A percentile compares a stretch with the other conserved stretches of the same genome.
Evolutionary conservation across 2,888 invertebrate genomes (phyloP).

Genomic region (Meghimatium bilineatum): DNA sequence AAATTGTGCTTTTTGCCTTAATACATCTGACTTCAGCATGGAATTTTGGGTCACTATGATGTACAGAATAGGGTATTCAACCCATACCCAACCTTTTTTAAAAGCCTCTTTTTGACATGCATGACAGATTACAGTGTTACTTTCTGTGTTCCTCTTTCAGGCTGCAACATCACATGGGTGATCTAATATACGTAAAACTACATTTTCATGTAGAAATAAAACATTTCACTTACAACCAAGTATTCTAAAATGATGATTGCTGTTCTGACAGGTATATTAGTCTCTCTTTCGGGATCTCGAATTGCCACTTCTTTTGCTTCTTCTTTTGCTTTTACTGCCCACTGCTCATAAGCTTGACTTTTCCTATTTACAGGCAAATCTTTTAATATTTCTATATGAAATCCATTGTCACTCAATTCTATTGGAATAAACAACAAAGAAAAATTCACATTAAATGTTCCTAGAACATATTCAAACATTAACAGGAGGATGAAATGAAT

Average conservation of each 20-base stretch:
- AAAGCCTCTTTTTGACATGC: no score
- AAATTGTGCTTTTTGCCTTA: no score
- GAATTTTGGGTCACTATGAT: no score
- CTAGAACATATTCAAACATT: background rate
- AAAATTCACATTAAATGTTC: background rate
- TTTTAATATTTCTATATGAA: background rate
- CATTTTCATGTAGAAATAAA: background rate
- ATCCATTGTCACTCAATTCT: conserved; percentile 24
- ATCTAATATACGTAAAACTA: no score
- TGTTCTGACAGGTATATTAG: background rate
- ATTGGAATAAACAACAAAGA: background rate
- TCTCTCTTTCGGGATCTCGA: conserved; percentile 1
- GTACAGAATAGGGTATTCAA: no score
- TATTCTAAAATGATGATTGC: conserved; percentile 34
- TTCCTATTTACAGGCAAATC: conserved; percentile 35
- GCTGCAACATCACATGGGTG: no score
- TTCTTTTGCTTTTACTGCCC: conserved; percentile 49
- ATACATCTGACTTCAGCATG: no score
- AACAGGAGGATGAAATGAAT: background rate
- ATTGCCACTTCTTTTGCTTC: conserved; percentile 31
- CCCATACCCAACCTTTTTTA: no score
- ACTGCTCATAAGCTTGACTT: conserved; percentile 52
- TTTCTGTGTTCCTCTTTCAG: no score
- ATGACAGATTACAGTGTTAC: no score
- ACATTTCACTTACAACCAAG: conserved; percentile 11